Conservation (phyloP, 2,797 vertebrate species). For the Falco naumanni region DNA sequence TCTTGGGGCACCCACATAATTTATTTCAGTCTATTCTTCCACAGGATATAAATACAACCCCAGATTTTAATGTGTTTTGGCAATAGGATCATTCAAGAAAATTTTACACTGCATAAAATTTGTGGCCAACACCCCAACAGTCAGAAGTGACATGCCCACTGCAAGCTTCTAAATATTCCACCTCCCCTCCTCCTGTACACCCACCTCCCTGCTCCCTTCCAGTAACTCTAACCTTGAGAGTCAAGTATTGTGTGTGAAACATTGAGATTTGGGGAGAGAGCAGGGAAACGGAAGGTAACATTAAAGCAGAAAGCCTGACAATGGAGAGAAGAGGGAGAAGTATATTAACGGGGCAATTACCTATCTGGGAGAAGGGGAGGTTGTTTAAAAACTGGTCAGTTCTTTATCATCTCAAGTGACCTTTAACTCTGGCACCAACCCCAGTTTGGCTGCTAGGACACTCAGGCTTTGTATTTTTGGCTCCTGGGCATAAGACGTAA, state of each 20-base stretch:
- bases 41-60: neutral
- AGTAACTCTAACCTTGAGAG: neutral
- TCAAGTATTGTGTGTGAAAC: neutral
- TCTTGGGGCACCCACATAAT: neutral
- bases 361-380: neutral
- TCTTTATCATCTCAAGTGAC: neutral
- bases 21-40: neutral
- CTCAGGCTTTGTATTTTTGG: neutral
- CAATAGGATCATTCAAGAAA: neutral
- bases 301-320: neutral
- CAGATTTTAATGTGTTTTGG: neutral
- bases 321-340: neutral
- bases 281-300: neutral
- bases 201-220: neutral
- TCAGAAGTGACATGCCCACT: neutral
- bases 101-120: neutral
- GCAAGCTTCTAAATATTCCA: neutral
- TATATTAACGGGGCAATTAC: neutral
- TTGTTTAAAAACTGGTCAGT: neutral
- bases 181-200: neutral
- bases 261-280: neutral
- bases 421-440: neutral
- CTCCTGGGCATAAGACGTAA: neutral
- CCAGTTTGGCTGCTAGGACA: neutral
- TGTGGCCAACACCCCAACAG: neutral